Evolutionary conservation across 2,113 vertebrate genomes (phyloP).

Genomic region (Macquaria australasica): DNA sequence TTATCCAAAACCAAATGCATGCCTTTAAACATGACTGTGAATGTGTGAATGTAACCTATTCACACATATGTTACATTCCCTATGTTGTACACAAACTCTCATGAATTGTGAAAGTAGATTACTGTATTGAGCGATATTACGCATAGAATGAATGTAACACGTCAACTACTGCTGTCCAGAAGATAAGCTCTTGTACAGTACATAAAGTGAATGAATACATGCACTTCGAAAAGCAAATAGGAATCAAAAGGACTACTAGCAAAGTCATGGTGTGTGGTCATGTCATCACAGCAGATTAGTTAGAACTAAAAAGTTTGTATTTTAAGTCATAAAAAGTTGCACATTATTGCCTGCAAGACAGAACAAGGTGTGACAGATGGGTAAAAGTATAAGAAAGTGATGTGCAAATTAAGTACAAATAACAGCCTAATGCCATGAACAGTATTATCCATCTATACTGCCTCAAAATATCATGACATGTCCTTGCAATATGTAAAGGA

Average conservation of each 20-base stretch:
- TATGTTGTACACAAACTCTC: neutral
- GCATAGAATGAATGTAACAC: neutral
- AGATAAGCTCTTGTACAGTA: neutral
- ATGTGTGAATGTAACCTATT: neutral
- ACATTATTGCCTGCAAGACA: neutral
- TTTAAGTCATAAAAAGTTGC: neutral
- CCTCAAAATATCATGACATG: neutral
- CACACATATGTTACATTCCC: too few species aligned
- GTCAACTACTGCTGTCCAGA: neutral
- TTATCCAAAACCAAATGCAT: neutral
- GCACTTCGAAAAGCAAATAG: neutral
- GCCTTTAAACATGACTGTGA: neutral
- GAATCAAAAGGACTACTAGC: neutral
- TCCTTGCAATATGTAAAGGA: neutral
- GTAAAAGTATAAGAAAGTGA: neutral
- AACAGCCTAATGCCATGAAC: neutral
- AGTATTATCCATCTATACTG: neutral
- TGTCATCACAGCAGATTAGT: neutral
- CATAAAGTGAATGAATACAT: neutral
- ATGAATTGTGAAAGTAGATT: neutral
- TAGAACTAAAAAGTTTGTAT: neutral
- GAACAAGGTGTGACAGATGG: neutral
- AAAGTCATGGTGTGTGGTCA: neutral
- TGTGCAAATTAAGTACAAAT: neutral
- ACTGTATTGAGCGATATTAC: neutral